Percentiles rank a stretch among this genome's conserved stretches.
phyloP scores from a whole-genome alignment of 1,140 invertebrate genomes.

The Bradysia coprophila region DNA sequence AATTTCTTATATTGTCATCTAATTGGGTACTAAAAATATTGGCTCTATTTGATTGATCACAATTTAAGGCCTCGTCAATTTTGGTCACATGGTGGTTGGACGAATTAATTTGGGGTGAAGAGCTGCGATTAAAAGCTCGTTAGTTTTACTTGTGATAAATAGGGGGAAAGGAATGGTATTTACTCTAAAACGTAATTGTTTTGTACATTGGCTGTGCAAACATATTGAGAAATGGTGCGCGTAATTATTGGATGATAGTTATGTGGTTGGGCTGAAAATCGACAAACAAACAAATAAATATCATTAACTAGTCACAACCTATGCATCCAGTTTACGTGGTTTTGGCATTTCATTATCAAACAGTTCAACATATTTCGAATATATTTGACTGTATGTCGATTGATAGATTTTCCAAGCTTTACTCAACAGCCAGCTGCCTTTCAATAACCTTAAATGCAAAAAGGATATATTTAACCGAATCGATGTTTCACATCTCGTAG shows the following conservation, averaged over 20 bases:
- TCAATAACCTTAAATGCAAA: constrained; percentile 20
- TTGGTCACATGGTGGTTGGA: constrained; percentile 27
- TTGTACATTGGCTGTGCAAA: neutral
- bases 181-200: neutral
- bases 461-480: neutral
- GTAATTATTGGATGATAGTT: neutral
- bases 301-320: neutral
- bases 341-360: neutral
- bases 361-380: neutral
- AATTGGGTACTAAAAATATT: too few species aligned
- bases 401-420: constrained; percentile 57
- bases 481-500: neutral
- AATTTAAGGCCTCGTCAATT: constrained; percentile 10
- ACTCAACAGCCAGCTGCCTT: constrained; percentile 46
- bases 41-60: too few species aligned
- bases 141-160: too few species aligned
- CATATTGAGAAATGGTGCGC: neutral
- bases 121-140: too few species aligned
- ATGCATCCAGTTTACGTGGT: neutral
- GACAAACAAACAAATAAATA: neutral
- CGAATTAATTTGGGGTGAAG: constrained; percentile 12
- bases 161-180: too few species aligned
- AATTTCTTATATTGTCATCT: too few species aligned
- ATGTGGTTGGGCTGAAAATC: neutral
- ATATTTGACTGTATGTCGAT: constrained; percentile 37